phyloP scores from a whole-genome alignment of 1,140 invertebrate species.

The Lutraria rhynchaena region DNA sequence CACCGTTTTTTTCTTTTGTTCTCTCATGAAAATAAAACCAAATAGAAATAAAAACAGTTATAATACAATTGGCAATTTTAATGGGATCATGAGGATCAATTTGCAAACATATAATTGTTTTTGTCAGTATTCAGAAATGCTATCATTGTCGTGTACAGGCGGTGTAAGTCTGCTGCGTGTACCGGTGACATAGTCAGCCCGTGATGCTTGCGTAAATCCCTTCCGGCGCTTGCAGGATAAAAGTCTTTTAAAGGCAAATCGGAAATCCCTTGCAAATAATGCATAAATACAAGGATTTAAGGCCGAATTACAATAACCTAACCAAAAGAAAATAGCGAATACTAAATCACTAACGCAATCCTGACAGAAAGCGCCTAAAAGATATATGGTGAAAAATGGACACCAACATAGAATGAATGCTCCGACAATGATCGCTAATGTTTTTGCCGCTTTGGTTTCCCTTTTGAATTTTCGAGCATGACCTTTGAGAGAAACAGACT shows the following conservation, averaged over 20 bases:
- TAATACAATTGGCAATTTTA: no score
- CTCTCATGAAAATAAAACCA: no score
- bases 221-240: slow-evolving; percentile 61
- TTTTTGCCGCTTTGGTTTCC: slow-evolving; percentile 75
- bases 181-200: slow-evolving; percentile 44
- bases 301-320: slow-evolving; percentile 98
- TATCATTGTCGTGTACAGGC: slow-evolving; percentile 42
- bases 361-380: slow-evolving; percentile 96
- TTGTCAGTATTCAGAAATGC: slow-evolving; percentile 45
- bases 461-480: slow-evolving; percentile 60
- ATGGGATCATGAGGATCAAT: no score
- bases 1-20: no score
- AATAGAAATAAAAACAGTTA: no score
- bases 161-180: slow-evolving; percentile 13
- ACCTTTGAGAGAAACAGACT: slow-evolving; percentile 25
- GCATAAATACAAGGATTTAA: slow-evolving; percentile 92
- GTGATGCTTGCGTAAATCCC: slow-evolving; percentile 39
- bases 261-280: slow-evolving; percentile 94
- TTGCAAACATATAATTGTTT: no score
- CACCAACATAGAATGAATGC: slow-evolving; percentile 98
- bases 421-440: slow-evolving; percentile 77
- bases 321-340: slow-evolving; percentile 97
- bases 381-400: slow-evolving; percentile 98
- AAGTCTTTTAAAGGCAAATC: slow-evolving; percentile 88
- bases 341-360: slow-evolving; percentile 93